phyloP scores from a whole-genome alignment of 1,140 invertebrate genomes.

The Delia radicum region DNA sequence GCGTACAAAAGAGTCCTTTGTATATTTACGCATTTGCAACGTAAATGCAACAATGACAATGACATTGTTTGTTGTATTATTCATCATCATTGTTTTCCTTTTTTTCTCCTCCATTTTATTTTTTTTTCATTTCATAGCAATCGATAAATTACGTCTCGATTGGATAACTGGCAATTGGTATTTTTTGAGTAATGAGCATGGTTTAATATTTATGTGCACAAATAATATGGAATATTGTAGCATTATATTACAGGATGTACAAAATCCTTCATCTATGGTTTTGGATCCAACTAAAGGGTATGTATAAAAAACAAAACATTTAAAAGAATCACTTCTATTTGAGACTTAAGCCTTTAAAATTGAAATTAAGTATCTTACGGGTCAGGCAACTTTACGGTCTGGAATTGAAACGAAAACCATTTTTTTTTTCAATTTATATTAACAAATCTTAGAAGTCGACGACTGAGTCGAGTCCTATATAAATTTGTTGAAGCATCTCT shows the following conservation, averaged over 20 bases:
- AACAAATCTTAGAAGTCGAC: no score
- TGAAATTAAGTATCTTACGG: neutral
- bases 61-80: neutral
- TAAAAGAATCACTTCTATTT: neutral
- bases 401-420: no score
- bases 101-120: neutral
- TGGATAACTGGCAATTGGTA: slow-evolving; percentile 88
- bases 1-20: neutral
- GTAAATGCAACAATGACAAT: neutral
- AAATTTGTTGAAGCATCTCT: no score
- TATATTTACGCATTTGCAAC: no score
- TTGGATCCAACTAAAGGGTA: slow-evolving; percentile 78
- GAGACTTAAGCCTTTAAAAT: neutral
- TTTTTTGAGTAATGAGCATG: slow-evolving; percentile 73
- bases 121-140: slow-evolving; percentile 55
- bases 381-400: no score
- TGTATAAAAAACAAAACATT: neutral
- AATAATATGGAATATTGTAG: slow-evolving; percentile 65
- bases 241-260: slow-evolving; percentile 68
- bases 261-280: slow-evolving; percentile 75
- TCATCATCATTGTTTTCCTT: neutral
- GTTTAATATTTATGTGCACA: slow-evolving; percentile 73
- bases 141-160: slow-evolving; percentile 75
- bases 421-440: no score
- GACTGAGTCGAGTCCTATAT: no score